A percentile compares a stretch with the other conserved stretches of the same genome.
These are phyloP conservation scores for Cryptophagus acutangulus DNA, from an alignment of 2,888 invertebrate genomes.

Conservation along the genomic window DNA sequence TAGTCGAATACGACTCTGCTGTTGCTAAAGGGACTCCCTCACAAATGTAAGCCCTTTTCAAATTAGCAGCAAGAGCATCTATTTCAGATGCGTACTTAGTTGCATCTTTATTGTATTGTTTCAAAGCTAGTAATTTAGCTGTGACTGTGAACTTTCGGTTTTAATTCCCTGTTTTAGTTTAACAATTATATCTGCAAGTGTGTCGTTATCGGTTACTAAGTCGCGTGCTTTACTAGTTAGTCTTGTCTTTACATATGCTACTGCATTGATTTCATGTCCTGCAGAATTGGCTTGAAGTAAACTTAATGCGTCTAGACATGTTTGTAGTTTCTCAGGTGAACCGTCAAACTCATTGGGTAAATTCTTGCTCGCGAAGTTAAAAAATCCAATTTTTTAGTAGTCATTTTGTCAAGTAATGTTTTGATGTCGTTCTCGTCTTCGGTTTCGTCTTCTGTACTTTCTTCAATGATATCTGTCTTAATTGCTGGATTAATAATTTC, in stretches of 20 bases:
- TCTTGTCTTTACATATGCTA: background rate
- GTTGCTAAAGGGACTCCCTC: conserved; percentile 13
- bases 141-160: no score
- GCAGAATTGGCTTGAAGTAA: no score
- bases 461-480: background rate
- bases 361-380: no score
- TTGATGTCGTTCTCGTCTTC: background rate
- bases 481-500: background rate
- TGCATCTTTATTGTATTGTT: conserved; percentile 9
- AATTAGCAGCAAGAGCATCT: conserved; percentile 2
- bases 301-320: no score
- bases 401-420: no score
- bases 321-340: no score
- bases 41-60: conserved; percentile 11
- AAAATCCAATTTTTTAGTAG: no score
- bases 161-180: conserved; percentile 13
- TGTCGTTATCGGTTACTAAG: background rate
- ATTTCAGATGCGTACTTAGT: conserved; percentile 10
- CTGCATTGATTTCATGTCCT: no score
- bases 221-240: background rate
- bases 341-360: no score
- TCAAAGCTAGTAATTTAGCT: conserved; percentile 2
- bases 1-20: no score
- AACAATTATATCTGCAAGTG: background rate
- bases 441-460: background rate